A percentile compares a stretch with the other conserved stretches of the same genome.
Conservation (phyloP, 2,113 vertebrate genomes). For the Callithrix jacchus region DNA sequence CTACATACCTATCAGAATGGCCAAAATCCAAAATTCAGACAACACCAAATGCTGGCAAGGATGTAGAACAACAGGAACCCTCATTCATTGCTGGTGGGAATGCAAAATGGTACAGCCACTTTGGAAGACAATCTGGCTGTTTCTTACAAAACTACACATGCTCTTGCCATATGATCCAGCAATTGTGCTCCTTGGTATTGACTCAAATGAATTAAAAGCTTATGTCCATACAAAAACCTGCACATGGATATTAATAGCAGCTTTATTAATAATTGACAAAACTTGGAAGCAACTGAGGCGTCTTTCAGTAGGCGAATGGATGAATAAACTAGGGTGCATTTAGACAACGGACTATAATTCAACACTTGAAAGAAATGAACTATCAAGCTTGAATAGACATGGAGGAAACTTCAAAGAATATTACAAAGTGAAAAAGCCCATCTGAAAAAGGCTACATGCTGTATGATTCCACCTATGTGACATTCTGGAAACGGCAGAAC, state of each 20-base stretch:
- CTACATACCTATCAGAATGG: not conserved
- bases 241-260: not conserved
- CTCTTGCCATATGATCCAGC: not conserved
- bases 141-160: not conserved
- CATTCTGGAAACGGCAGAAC: not conserved
- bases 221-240: not conserved
- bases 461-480: not conserved
- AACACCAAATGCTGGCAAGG: not conserved
- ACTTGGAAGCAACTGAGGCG: not conserved
- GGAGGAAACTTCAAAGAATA: not conserved
- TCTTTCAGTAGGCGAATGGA: not conserved
- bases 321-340: not conserved
- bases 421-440: not conserved
- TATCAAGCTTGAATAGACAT: not conserved
- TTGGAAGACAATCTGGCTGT: not conserved
- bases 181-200: no score
- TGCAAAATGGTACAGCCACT: not conserved
- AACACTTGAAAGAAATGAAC: not conserved
- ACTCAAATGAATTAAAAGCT: not conserved
- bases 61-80: not conserved
- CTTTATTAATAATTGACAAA: not conserved
- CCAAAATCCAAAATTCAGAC: not conserved
- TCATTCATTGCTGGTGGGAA: no score
- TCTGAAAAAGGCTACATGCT: not conserved
- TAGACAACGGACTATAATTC: not conserved